These are phyloP conservation scores for Peromyscus eremicus DNA, from an alignment of 2,797 vertebrate genomes.

Conservation along the genomic window DNA sequence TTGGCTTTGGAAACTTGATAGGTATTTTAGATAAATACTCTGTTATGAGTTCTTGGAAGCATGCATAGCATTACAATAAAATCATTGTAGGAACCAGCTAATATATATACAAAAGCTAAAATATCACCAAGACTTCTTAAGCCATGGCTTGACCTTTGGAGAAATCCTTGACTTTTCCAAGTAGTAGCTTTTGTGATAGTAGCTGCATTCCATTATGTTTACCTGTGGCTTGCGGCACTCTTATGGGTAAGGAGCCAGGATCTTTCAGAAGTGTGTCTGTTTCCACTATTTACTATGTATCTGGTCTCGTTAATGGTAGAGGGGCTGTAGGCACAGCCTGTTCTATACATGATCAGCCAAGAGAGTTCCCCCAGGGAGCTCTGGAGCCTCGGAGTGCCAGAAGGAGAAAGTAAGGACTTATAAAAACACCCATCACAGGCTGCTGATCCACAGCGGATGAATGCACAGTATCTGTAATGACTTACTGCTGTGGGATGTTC, in stretches of 20 bases:
- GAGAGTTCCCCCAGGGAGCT: background rate
- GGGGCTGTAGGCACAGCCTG: background rate
- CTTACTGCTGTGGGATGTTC: too few relatives aligned
- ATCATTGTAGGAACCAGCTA: too few relatives aligned
- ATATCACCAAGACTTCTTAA: too few relatives aligned
- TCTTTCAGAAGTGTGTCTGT: background rate
- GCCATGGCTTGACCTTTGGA: too few relatives aligned
- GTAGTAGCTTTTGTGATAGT: too few relatives aligned
- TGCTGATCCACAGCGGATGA: background rate
- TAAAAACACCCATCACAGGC: background rate
- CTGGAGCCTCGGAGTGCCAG: background rate
- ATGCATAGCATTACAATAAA: too few relatives aligned
- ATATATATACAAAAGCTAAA: too few relatives aligned
- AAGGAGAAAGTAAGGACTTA: background rate
- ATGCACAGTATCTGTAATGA: background rate
- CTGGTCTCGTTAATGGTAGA: background rate
- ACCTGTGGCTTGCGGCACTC: background rate
- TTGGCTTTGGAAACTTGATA: too few relatives aligned
- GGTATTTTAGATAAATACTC: too few relatives aligned
- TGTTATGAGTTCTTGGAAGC: too few relatives aligned
- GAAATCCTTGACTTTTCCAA: too few relatives aligned
- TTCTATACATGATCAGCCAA: background rate
- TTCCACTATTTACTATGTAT: background rate
- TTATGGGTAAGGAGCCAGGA: background rate
- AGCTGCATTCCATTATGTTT: too few relatives aligned